Conservation (phyloP, 2,888 invertebrate species). For the Stictocephala bisonia region DNA sequence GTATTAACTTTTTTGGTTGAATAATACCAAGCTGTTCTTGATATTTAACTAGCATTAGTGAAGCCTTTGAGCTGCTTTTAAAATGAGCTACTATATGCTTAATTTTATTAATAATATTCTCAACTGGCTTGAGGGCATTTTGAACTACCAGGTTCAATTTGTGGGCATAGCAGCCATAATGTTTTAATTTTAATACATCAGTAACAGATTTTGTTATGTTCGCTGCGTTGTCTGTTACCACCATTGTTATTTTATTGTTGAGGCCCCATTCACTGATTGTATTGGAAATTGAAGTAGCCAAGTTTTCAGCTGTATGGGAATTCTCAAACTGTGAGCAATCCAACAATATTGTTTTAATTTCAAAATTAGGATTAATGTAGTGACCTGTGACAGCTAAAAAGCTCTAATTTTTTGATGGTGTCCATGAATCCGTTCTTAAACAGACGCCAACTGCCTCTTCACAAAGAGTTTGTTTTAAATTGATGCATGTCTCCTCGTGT, state of each 20-base stretch:
- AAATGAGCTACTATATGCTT: slow-evolving; percentile 10
- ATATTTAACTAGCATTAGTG: neutral
- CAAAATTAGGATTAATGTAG: slow-evolving; percentile 57
- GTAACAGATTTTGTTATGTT: slow-evolving; percentile 43
- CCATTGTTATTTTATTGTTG: slow-evolving; percentile 58
- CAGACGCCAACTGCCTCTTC: slow-evolving; percentile 43
- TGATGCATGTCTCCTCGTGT: slow-evolving; percentile 25
- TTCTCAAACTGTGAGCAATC: slow-evolving; percentile 54
- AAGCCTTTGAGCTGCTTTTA: slow-evolving; percentile 3
- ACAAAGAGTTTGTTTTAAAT: neutral
- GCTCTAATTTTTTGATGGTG: slow-evolving; percentile 59
- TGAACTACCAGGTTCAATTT: slow-evolving; percentile 17
- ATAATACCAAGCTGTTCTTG: slow-evolving; percentile 1
- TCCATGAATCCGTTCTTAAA: slow-evolving; percentile 61
- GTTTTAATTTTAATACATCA: slow-evolving; percentile 52
- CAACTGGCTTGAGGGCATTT: neutral
- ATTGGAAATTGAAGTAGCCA: slow-evolving; percentile 55
- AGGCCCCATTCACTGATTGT: slow-evolving; percentile 58
- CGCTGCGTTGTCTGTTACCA: slow-evolving; percentile 55
- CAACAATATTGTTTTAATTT: slow-evolving; percentile 55
- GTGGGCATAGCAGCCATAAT: slow-evolving; percentile 53
- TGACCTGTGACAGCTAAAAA: slow-evolving; percentile 59
- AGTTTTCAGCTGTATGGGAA: slow-evolving; percentile 58
- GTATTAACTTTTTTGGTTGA: slow-evolving; percentile 16
- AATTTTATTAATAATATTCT: slow-evolving; percentile 5